A percentile compares a stretch with the other conserved stretches of the same genome.
Evolutionary conservation across 2,797 vertebrate species (phyloP).

Genomic region (Notolepis coatsorum): DNA sequence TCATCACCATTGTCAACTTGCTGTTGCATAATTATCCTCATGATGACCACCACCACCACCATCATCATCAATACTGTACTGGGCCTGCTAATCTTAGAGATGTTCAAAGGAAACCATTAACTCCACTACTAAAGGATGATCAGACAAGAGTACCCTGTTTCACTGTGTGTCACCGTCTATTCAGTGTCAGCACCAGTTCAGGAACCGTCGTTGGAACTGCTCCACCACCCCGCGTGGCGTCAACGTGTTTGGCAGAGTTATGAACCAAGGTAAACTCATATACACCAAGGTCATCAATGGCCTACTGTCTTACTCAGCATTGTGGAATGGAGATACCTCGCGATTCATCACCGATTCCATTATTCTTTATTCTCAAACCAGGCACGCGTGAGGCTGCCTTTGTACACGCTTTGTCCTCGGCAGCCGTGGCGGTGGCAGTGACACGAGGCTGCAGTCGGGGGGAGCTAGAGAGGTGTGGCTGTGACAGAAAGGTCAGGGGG

Average conservation of each 20-base stretch:
- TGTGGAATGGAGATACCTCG: too few species aligned
- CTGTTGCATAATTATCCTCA: not conserved
- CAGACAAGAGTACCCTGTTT: not conserved
- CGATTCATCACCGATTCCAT: not conserved
- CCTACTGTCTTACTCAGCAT: not conserved
- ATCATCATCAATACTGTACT: not conserved
- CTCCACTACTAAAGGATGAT: too few species aligned
- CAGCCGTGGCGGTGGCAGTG: constrained; percentile 80
- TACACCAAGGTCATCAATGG: too few species aligned
- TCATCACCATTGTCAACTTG: not conserved
- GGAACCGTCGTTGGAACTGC: constrained; percentile 83
- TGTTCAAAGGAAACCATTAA: too few species aligned
- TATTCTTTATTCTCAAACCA: constrained; percentile 19
- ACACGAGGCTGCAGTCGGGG: constrained; percentile 82
- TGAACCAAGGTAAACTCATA: constrained; percentile 80
- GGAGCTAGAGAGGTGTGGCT: constrained; percentile 86
- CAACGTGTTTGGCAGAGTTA: constrained; percentile 82
- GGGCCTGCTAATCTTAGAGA: not conserved
- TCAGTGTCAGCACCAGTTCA: constrained; percentile 85
- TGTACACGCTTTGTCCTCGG: constrained; percentile 78
- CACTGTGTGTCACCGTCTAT: not conserved
- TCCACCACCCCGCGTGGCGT: constrained; percentile 84
- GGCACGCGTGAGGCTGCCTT: constrained; percentile 83
- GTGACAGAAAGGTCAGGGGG: constrained; percentile 81
- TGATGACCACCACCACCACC: not conserved